Evolutionary conservation across 1,140 invertebrate genomes (phyloP).

Genomic region (Aphis craccivora): DNA sequence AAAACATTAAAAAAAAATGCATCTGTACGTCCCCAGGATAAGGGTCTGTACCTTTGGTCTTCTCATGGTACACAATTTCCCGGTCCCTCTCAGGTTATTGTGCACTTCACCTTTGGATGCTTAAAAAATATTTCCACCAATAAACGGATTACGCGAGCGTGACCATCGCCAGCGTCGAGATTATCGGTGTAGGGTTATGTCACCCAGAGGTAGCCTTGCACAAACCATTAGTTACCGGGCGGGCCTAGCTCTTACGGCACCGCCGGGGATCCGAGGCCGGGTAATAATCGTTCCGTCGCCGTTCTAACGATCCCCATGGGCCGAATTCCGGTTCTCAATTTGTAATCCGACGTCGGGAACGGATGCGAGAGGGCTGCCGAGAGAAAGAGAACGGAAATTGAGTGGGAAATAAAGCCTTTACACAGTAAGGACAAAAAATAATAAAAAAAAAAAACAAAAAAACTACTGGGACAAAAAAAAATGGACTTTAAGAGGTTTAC

Average conservation of each 20-base stretch:
- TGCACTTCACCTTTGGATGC: slow-evolving; percentile 15
- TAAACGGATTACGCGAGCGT: slow-evolving; percentile 53
- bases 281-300: slow-evolving; percentile 56
- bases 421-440: not conserved
- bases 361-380: not conserved
- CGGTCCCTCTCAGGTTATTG: not conserved
- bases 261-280: slow-evolving; percentile 33
- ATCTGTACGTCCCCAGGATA: not conserved
- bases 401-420: slow-evolving; percentile 48
- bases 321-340: slow-evolving; percentile 51
- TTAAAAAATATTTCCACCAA: slow-evolving; percentile 45
- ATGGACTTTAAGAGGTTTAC: slow-evolving; percentile 6
- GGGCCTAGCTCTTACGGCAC: slow-evolving; percentile 30
- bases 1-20: not conserved
- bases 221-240: slow-evolving; percentile 44
- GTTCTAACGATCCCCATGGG: slow-evolving; percentile 55
- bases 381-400: slow-evolving; percentile 11
- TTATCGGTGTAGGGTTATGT: slow-evolving; percentile 36
- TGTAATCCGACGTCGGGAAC: slow-evolving; percentile 44
- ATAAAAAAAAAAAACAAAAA: not conserved
- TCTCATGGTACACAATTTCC: not conserved
- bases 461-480: not conserved
- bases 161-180: slow-evolving; percentile 32
- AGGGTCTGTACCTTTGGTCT: not conserved
- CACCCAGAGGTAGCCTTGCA: slow-evolving; percentile 47